phyloP scores from a whole-genome alignment of 37 sponge, comb jelly and placozoan genomes.

The Geodia barretti region DNA sequence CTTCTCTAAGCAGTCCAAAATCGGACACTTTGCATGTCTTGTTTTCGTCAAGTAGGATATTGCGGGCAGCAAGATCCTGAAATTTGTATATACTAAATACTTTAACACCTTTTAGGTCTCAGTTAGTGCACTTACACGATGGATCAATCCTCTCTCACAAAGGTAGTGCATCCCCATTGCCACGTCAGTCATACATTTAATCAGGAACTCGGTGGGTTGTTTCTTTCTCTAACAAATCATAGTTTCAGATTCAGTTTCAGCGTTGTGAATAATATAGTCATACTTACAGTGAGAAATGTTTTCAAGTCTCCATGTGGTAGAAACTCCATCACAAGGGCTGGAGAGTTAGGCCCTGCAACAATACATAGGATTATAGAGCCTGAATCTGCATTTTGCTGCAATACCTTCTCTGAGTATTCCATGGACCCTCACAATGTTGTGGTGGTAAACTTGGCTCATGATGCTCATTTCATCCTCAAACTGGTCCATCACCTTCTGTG shows the following conservation, averaged over 20 bases:
- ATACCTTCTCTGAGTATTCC: constrained; percentile 34
- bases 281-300: constrained; percentile 37
- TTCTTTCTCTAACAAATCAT: constrained; percentile 14
- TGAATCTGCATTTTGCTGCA: no score
- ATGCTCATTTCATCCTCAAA: constrained; percentile 48
- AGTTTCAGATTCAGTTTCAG: not conserved
- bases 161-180: constrained; percentile 83
- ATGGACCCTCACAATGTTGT: constrained; percentile 48
- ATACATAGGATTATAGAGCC: no score
- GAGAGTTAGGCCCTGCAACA: constrained; percentile 20
- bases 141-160: constrained; percentile 46
- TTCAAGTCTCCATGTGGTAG: constrained; percentile 69
- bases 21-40: constrained; percentile 87
- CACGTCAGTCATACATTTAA: constrained; percentile 79
- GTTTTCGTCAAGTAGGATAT: constrained; percentile 65
- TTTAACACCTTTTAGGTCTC: not conserved
- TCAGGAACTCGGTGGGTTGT: constrained; percentile 28
- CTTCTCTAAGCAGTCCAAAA: constrained; percentile 77
- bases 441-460: constrained; percentile 47
- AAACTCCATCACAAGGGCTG: constrained; percentile 72
- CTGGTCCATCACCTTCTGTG: not conserved
- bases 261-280: not conserved
- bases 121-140: constrained; percentile 31
- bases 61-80: constrained; percentile 89
- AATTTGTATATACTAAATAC: not conserved